Evolutionary conservation across 2,113 vertebrate genomes (phyloP).

Genomic region (Origma solitaria): DNA sequence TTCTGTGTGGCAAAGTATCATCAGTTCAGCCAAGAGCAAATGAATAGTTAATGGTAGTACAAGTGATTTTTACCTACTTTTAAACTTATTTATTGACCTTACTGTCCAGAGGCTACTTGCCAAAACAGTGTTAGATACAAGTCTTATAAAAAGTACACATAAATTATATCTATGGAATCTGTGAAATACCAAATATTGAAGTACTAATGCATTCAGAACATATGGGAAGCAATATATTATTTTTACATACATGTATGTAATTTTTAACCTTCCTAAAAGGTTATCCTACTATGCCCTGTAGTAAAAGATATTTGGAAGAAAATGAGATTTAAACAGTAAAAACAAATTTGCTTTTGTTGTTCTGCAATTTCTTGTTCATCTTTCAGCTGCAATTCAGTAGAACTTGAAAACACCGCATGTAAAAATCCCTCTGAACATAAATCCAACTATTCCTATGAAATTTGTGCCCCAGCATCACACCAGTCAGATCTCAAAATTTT

Average conservation of each 20-base stretch:
- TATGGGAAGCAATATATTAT: neutral
- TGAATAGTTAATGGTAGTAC: conserved; percentile 27
- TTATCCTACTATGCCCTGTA: neutral
- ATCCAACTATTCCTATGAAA: neutral
- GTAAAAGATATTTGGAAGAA: neutral
- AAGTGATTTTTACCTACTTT: conserved; percentile 15
- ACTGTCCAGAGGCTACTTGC: neutral
- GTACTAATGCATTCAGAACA: neutral
- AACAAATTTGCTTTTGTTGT: neutral
- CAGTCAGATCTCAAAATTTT: neutral
- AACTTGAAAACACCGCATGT: neutral
- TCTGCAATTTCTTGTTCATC: neutral
- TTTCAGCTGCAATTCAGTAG: neutral
- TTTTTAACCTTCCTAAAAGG: neutral
- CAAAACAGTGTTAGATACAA: conserved; percentile 4
- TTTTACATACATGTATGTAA: neutral
- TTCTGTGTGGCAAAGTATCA: neutral
- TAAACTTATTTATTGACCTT: neutral
- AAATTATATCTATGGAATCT: neutral
- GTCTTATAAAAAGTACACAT: neutral
- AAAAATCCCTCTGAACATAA: neutral
- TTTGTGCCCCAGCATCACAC: accelerated
- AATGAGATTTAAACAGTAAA: neutral
- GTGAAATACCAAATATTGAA: conserved; percentile 17
- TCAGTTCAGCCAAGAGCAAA: conserved; percentile 7